These are phyloP conservation scores for Orussus abietinus DNA, from an alignment of 1,140 invertebrate species.

Conservation along the genomic window DNA sequence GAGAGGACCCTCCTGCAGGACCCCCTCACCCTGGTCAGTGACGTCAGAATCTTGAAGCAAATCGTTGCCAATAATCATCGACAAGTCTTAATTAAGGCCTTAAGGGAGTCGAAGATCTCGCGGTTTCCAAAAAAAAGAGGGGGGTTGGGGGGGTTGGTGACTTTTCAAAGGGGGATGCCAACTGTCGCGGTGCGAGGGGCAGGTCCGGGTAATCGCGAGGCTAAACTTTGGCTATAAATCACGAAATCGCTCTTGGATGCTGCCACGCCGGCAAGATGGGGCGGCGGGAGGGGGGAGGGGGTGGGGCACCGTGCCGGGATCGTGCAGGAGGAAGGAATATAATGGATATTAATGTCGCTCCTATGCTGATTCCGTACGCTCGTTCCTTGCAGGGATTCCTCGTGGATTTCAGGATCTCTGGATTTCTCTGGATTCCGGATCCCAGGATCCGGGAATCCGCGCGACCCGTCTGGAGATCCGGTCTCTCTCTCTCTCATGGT, in stretches of 20 bases:
- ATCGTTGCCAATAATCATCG: too few species aligned
- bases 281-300: slow-evolving; percentile 10
- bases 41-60: too few species aligned
- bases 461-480: background rate
- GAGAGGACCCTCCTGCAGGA: too few species aligned
- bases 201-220: slow-evolving; percentile 26
- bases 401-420: slow-evolving; percentile 14
- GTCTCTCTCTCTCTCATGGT: background rate
- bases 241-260: slow-evolving; percentile 22
- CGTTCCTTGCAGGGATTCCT: slow-evolving; percentile 12
- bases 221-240: slow-evolving; percentile 38
- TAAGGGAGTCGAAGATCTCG: background rate
- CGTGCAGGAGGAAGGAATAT: slow-evolving; percentile 21
- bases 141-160: slow-evolving; percentile 1
- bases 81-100: too few species aligned
- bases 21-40: too few species aligned
- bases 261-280: slow-evolving; percentile 6
- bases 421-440: too few species aligned
- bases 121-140: background rate
- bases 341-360: slow-evolving; percentile 38
- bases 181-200: slow-evolving; percentile 22
- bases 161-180: slow-evolving; percentile 18
- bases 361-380: slow-evolving; percentile 25
- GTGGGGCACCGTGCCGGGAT: slow-evolving; percentile 13
- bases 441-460: background rate